Conservation (phyloP, 2,113 vertebrate genomes). For the Otolemur garnettii region DNA sequence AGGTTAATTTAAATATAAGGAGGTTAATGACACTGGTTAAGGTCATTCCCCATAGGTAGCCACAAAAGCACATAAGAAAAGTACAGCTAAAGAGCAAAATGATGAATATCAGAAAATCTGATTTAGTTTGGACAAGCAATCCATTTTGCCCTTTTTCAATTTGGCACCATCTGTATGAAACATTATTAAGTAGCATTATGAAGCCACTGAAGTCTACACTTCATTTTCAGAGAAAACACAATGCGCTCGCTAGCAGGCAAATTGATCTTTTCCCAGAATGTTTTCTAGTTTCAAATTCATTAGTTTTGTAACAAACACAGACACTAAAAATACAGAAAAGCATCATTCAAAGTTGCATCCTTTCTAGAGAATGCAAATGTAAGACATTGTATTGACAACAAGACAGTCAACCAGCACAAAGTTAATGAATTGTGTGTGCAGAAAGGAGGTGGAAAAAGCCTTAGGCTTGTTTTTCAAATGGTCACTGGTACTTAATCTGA, state of each 20-base stretch:
- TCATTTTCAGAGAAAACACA: constrained; percentile 57
- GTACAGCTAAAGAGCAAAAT: background rate
- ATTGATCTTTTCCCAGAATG: constrained; percentile 26
- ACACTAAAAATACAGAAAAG: background rate
- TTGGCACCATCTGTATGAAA: background rate
- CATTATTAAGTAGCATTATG: constrained; percentile 7
- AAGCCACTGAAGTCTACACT: constrained; percentile 21
- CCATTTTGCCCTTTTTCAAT: constrained; percentile 42
- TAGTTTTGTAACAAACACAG: constrained; percentile 43
- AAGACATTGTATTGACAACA: background rate
- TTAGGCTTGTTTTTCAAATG: constrained; percentile 3
- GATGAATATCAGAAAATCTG: constrained; percentile 3
- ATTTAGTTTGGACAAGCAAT: background rate
- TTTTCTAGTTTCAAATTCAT: constrained; percentile 32
- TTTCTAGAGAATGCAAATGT: constrained; percentile 52
- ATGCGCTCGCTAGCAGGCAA: background rate
- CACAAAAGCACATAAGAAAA: background rate
- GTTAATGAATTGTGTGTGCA: background rate
- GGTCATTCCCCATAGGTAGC: background rate
- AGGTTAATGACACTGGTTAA: background rate
- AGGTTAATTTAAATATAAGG: constrained; percentile 7
- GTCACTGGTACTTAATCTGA: background rate
- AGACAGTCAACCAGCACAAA: background rate
- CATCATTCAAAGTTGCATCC: constrained; percentile 17
- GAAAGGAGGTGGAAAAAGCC: background rate